Evolutionary conservation across 2,797 vertebrate species (phyloP).

Genomic region (Distichodus sexfasciatus): DNA sequence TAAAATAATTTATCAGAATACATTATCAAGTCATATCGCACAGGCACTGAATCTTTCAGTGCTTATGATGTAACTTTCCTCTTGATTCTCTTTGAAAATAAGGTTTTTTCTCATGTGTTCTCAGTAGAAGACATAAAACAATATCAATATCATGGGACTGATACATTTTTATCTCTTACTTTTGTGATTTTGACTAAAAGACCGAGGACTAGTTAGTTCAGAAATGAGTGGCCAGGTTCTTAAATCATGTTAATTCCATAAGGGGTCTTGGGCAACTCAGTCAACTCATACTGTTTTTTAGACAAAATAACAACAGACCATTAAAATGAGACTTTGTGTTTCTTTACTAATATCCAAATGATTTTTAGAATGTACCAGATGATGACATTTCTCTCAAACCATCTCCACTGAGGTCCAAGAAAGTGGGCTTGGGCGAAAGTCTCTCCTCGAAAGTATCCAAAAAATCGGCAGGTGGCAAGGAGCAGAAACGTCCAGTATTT

Average conservation of each 20-base stretch:
- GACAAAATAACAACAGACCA: too few species aligned
- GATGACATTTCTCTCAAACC: slow-evolving; percentile 24
- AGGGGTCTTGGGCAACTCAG: too few species aligned
- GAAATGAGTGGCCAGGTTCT: too few species aligned
- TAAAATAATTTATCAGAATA: slow-evolving; percentile 16
- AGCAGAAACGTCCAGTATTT: slow-evolving; percentile 75
- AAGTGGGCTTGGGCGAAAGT: slow-evolving; percentile 31
- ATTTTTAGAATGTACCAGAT: slow-evolving; percentile 49
- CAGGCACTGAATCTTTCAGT: not conserved
- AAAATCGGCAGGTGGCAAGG: slow-evolving; percentile 62
- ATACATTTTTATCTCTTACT: not conserved
- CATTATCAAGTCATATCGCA: not conserved
- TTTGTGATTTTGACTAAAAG: too few species aligned
- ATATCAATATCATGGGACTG: slow-evolving; percentile 1
- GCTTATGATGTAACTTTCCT: not conserved
- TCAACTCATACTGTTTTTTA: too few species aligned
- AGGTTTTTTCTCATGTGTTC: not conserved
- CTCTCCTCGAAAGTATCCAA: slow-evolving; percentile 53
- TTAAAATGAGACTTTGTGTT: not conserved
- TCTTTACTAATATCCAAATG: not conserved
- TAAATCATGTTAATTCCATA: too few species aligned
- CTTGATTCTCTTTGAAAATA: slow-evolving; percentile 1
- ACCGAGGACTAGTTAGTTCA: too few species aligned
- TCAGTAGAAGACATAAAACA: not conserved
- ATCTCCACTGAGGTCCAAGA: slow-evolving; percentile 1